Evolutionary conservation across 1,140 invertebrate genomes (phyloP).

Genomic region (Drosophila pectinifera): DNA sequence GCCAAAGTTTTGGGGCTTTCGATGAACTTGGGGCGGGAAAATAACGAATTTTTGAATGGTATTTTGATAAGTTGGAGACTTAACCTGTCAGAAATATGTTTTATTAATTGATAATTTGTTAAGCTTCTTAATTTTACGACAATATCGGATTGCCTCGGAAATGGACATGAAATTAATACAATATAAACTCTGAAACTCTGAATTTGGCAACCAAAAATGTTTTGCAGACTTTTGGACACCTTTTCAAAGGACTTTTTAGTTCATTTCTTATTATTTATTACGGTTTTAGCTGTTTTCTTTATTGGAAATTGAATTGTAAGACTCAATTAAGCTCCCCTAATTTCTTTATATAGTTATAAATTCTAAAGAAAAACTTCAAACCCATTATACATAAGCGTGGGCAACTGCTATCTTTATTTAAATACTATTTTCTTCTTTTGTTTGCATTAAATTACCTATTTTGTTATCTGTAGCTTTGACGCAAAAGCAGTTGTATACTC

Average conservation of each 20-base stretch:
- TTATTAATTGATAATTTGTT: too few species aligned
- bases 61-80: neutral
- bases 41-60: neutral
- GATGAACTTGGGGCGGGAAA: neutral
- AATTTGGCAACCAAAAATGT: too few species aligned
- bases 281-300: neutral
- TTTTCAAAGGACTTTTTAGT: too few species aligned
- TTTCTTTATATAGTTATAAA: neutral
- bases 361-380: neutral
- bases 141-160: too few species aligned
- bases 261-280: neutral
- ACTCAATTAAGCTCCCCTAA: too few species aligned
- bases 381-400: neutral
- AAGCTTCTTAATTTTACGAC: too few species aligned
- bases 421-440: neutral
- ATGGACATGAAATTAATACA: too few species aligned
- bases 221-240: too few species aligned
- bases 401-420: conserved; percentile 1
- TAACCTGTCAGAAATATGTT: too few species aligned
- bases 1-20: neutral
- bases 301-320: too few species aligned
- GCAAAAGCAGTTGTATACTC: conserved; percentile 14
- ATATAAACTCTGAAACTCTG: too few species aligned
- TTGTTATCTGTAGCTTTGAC: conserved; percentile 38
- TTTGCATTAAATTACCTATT: neutral